These are phyloP conservation scores for Cynocephalus volans DNA, from an alignment of 2,113 vertebrate genomes.

Conservation along the genomic window DNA sequence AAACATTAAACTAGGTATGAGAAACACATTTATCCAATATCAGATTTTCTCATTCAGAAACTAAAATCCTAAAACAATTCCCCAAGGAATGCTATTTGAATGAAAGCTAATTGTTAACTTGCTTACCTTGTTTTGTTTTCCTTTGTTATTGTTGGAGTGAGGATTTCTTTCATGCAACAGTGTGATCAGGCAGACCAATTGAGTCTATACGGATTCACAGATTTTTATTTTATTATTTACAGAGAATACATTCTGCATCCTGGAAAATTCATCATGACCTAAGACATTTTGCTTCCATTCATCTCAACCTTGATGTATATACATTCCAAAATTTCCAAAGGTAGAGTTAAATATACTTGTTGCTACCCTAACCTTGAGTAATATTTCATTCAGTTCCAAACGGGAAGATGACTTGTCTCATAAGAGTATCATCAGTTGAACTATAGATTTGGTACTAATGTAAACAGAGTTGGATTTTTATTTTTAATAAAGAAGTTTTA, in stretches of 20 bases:
- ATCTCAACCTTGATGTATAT: not conserved
- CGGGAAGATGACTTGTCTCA: not conserved
- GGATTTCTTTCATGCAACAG: not conserved
- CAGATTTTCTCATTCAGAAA: slow-evolving; percentile 8
- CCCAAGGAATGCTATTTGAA: not conserved
- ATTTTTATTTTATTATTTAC: not conserved
- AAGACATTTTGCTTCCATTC: not conserved
- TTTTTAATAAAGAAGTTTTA: not conserved
- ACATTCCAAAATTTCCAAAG: not conserved
- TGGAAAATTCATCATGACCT: not conserved
- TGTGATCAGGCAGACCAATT: not conserved
- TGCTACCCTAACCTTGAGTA: not conserved
- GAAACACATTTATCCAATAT: not conserved
- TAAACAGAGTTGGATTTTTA: not conserved
- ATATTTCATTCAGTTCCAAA: not conserved
- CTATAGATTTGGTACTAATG: not conserved
- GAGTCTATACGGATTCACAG: not conserved
- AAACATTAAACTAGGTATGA: not conserved
- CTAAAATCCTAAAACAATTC: not conserved
- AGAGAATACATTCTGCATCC: not conserved
- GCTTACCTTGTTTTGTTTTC: not conserved
- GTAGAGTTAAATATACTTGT: not conserved
- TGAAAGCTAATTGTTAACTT: not conserved
- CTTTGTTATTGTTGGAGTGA: not conserved
- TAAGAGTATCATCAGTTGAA: not conserved